Evolutionary conservation across 2,888 invertebrate genomes (phyloP), one percentile per base, ranked within the genome.

Genomic region (Tridacna gigas): DNA sequence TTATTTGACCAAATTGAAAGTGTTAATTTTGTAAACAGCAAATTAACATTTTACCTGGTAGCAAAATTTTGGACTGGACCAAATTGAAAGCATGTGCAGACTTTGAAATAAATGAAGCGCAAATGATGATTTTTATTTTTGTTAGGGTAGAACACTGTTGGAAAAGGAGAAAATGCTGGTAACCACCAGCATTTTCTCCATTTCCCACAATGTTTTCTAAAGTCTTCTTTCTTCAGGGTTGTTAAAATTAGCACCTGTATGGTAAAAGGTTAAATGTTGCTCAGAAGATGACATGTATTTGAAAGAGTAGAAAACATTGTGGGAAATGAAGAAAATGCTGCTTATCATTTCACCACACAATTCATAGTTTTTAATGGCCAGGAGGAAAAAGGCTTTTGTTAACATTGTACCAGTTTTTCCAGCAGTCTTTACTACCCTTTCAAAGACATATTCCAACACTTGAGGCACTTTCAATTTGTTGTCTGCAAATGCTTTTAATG

Each of bases 191-290:
- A 63, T n/a, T 63, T 67, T 67, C 67, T 67, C 37, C 67, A 1
- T 67, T 67, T 45, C n/a, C n/a, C 45, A 67, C 67, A 28, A 15
- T 67, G 2, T 67, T 67, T 28, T 67, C 5, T 26, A n/a, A n/a
- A n/a, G n/a, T n/a, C n/a, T n/a, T n/a, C n/a, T n/a, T n/a, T n/a
- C n/a, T n/a, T n/a, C 63, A 22, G 63, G 9, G 4, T 20, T 1
- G 56, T 20, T 9, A 1, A 18, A 56, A 56, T n/a, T 56, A n/a
- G 18, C 56, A 56, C 56, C 56, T 18, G 20, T 4, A 56, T n/a
- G n/a, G 9, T 4, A 9, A 56, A 2, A 20, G 9, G 9, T 3
- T 18, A 56, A 56, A 20, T 7, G 7, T 37, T 37, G 7, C 37
- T 37, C 7, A 37, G 7, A 37, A 56, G 3, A 3, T 56, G 18